phyloP scores from a whole-genome alignment of 2,797 vertebrate genomes.

The Anisognathus igniventris region DNA sequence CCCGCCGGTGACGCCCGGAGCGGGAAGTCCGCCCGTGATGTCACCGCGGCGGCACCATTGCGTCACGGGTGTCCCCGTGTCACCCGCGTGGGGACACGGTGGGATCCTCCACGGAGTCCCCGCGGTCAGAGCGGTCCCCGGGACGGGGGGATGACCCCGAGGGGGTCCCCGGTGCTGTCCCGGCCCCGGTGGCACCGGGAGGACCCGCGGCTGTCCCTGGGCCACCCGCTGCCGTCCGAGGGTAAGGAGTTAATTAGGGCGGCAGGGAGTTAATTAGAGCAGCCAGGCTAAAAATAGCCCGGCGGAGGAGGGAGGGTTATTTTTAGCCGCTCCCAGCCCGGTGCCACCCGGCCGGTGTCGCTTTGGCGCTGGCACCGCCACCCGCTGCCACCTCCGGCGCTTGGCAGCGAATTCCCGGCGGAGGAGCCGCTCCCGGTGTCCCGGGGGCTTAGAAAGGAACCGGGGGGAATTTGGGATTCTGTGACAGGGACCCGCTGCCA shows the following conservation, averaged over 20 bases:
- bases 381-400: background rate
- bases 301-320: background rate
- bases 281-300: conserved; percentile 22
- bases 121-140: no score
- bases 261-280: background rate
- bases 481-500: background rate
- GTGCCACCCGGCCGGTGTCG: background rate
- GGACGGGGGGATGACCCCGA: no score
- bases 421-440: background rate
- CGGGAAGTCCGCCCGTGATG: background rate
- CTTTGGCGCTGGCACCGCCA: background rate
- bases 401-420: background rate
- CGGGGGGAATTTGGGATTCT: background rate
- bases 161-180: background rate
- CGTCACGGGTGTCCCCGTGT: background rate
- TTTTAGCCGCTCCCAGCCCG: conserved; percentile 31
- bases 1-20: background rate
- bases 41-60: background rate
- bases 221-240: background rate
- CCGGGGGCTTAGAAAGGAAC: fast-evolving
- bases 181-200: background rate
- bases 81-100: fast-evolving
- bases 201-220: fast-evolving
- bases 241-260: background rate
- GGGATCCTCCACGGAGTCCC: background rate